Evolutionary conservation across 1,140 invertebrate genomes (phyloP).

Genomic region (Drosophila nasuta): DNA sequence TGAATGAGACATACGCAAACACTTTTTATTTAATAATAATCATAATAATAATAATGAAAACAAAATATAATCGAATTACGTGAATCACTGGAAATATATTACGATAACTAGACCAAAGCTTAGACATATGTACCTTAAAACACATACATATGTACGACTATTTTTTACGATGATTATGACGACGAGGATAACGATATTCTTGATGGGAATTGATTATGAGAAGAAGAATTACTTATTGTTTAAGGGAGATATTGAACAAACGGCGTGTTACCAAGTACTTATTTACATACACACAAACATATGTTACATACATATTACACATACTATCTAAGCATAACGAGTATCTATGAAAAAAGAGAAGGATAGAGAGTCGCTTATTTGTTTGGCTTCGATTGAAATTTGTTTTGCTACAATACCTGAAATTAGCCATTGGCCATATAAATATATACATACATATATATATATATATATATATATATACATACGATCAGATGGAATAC

Average conservation of each 20-base stretch:
- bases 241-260: slow-evolving; percentile 38
- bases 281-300: slow-evolving; percentile 3
- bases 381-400: slow-evolving; percentile 50
- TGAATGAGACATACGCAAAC: slow-evolving; percentile 2
- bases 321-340: slow-evolving; percentile 22
- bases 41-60: slow-evolving; percentile 17
- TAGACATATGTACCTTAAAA: slow-evolving; percentile 70
- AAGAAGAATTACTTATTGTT: slow-evolving; percentile 41
- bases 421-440: slow-evolving; percentile 68
- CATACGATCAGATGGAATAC: slow-evolving; percentile 19
- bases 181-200: not conserved
- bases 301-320: not conserved
- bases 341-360: slow-evolving; percentile 18
- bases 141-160: slow-evolving; percentile 62
- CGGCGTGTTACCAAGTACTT: slow-evolving; percentile 29
- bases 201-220: slow-evolving; percentile 9
- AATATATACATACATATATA: slow-evolving; percentile 25
- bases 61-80: slow-evolving; percentile 47
- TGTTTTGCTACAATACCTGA: slow-evolving; percentile 76
- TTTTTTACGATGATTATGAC: slow-evolving; percentile 58
- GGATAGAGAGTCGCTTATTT: slow-evolving; percentile 37
- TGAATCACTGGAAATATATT: slow-evolving; percentile 35
- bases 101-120: slow-evolving; percentile 78
- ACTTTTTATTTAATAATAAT: slow-evolving; percentile 20
- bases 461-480: slow-evolving; percentile 9